A percentile compares a stretch with the other conserved stretches of the same genome.
phyloP scores from a whole-genome alignment of 2,888 invertebrate species.

The Lepidochrysops patricia region DNA sequence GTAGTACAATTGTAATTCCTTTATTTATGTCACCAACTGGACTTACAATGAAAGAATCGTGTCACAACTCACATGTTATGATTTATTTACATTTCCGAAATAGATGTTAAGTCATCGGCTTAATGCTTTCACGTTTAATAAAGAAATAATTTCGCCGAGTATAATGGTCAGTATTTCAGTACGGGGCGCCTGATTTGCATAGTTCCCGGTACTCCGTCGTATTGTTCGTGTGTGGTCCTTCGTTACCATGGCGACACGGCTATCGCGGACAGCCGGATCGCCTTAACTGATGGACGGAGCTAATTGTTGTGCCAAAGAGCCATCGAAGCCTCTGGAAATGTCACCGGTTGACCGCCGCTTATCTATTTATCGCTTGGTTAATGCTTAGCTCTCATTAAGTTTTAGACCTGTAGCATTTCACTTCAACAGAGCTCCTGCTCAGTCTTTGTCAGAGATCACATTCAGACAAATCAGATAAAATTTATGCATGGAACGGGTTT shows the following conservation, averaged over 20 bases:
- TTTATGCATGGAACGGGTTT: background rate
- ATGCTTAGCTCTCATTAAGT: conserved; percentile 16
- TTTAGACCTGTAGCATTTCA: conserved; percentile 13
- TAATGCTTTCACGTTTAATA: conserved; percentile 4
- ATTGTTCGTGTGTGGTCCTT: conserved; percentile 67
- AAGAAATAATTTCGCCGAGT: conserved; percentile 8
- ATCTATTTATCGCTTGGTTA: conserved; percentile 23
- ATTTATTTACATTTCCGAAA: background rate
- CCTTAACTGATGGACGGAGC: conserved; percentile 60
- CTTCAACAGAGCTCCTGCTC: conserved; percentile 1
- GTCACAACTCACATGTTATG: background rate
- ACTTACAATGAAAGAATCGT: background rate
- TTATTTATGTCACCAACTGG: background rate
- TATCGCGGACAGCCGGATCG: conserved; percentile 34
- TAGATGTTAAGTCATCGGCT: background rate
- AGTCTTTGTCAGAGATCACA: background rate
- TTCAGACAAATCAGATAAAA: background rate
- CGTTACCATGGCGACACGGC: conserved; percentile 50
- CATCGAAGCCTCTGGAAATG: conserved; percentile 43
- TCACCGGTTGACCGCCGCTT: conserved; percentile 44
- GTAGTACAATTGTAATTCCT: background rate
- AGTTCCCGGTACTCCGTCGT: conserved; percentile 35
- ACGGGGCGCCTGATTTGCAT: conserved; percentile 29
- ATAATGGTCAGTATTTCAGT: conserved; percentile 12
- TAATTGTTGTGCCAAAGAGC: conserved; percentile 56